Conservation (phyloP, 2,797 vertebrate species). For the Spheniscus humboldti region DNA sequence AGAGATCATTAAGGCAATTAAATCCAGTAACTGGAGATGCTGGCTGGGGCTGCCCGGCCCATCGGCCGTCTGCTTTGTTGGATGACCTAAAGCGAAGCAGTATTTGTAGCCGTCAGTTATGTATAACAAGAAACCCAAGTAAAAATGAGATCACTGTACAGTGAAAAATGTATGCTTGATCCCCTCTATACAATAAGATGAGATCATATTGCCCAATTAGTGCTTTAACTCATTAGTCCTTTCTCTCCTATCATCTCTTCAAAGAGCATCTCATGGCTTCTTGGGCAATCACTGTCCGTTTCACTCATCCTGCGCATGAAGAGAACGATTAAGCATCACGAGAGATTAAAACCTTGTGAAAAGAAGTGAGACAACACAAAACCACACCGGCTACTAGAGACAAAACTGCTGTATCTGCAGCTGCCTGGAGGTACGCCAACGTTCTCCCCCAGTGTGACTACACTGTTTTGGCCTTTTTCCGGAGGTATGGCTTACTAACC, state of each 20-base stretch:
- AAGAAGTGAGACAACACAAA: background rate
- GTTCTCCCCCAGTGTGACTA: fast-evolving
- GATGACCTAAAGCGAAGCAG: conserved; percentile 37
- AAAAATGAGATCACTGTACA: background rate
- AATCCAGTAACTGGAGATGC: background rate
- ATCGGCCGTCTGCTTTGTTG: conserved; percentile 36
- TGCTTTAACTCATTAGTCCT: background rate
- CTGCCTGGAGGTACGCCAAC: background rate
- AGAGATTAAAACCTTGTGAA: background rate
- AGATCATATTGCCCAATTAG: background rate
- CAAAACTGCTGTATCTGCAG: background rate
- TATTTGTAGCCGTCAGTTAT: background rate
- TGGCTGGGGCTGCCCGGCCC: conserved; percentile 3
- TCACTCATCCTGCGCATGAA: background rate
- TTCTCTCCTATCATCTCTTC: background rate
- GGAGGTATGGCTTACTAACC: fast-evolving
- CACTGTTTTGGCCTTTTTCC: background rate
- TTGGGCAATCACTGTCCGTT: background rate
- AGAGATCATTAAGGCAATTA: background rate
- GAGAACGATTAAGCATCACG: background rate
- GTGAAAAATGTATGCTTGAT: background rate
- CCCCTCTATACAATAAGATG: background rate
- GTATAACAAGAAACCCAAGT: background rate
- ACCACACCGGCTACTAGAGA: background rate
- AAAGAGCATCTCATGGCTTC: background rate